Conservation (phyloP, 2,888 invertebrate genomes). For the Melitaea athalia region DNA sequence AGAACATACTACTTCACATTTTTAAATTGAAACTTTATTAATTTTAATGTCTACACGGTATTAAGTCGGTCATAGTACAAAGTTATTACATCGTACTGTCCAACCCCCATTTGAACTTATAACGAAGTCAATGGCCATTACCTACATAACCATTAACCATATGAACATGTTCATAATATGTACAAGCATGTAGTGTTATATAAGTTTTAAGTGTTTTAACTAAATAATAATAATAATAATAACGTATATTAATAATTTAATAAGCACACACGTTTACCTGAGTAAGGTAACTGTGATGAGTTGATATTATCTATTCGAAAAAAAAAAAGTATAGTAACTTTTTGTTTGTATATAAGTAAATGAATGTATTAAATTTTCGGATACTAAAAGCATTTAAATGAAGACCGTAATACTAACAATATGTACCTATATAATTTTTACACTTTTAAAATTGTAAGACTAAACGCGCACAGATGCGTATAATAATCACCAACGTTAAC, state of each 20-base stretch:
- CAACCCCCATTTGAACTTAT: constrained; percentile 10
- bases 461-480: no score
- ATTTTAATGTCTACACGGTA: no score
- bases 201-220: not conserved
- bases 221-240: not conserved
- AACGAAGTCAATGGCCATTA: not conserved
- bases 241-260: not conserved
- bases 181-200: not conserved
- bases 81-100: not conserved
- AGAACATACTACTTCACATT: not conserved
- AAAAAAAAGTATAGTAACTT: no score
- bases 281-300: not conserved
- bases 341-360: no score
- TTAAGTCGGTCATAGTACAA: no score
- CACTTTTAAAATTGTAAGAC: no score
- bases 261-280: not conserved
- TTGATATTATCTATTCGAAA: no score
- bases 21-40: not conserved
- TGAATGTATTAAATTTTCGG: no score
- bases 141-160: not conserved
- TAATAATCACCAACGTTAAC: no score
- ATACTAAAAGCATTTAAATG: no score
- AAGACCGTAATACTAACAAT: no score
- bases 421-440: no score
- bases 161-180: not conserved